These are phyloP conservation scores for Dicaeum eximium DNA, from an alignment of 2,113 vertebrate species.

Conservation along the genomic window DNA sequence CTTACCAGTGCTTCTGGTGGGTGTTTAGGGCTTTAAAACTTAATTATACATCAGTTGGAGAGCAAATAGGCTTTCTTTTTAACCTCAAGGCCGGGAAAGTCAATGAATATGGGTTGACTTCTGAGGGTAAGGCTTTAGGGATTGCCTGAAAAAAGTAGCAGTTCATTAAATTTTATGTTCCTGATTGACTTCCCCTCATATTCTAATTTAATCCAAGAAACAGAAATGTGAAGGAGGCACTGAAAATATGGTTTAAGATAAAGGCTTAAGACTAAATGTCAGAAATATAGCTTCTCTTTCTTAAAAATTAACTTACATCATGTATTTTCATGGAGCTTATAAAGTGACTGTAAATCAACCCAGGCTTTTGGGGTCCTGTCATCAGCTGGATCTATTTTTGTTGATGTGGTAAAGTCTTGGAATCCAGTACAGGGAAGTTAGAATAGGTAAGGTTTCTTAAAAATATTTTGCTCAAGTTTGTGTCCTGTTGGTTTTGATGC, in stretches of 20 bases:
- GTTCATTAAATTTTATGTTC: conserved; percentile 11
- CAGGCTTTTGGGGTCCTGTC: neutral
- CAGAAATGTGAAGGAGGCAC: neutral
- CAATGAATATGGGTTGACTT: neutral
- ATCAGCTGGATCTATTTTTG: neutral
- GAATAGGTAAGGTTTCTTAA: neutral
- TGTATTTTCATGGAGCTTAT: neutral
- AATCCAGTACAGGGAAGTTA: neutral
- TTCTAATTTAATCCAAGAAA: neutral
- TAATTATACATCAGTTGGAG: neutral
- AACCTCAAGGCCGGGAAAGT: neutral
- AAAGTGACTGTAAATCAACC: neutral
- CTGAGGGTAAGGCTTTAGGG: neutral
- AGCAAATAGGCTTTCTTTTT: neutral
- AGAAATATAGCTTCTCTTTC: neutral
- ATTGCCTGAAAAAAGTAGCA: neutral
- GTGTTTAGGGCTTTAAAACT: neutral
- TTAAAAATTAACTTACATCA: neutral
- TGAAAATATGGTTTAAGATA: neutral
- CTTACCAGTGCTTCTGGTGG: neutral
- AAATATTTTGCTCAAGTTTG: neutral
- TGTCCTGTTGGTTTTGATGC: neutral
- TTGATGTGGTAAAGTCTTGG: neutral
- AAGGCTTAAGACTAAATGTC: neutral
- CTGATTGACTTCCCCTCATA: neutral